Evolutionary conservation across 2,113 vertebrate species (phyloP).

Genomic region (Shinisaurus crocodilurus): DNA sequence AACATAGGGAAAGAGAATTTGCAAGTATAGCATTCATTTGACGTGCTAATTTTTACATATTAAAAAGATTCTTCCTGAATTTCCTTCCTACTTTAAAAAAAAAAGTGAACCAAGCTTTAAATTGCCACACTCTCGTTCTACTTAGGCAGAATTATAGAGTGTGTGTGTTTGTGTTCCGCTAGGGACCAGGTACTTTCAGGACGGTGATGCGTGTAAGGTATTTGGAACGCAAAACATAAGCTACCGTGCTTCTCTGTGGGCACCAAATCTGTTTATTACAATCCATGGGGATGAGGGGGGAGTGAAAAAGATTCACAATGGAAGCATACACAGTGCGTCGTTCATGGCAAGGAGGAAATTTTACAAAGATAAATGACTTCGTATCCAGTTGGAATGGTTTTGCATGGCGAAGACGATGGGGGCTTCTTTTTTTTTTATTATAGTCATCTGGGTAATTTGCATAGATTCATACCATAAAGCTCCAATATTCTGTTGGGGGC

Average conservation of each 20-base stretch:
- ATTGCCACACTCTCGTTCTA: background rate
- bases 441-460: slow-evolving; percentile 58
- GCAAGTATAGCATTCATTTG: background rate
- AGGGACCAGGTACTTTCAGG: slow-evolving; percentile 51
- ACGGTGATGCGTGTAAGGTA: background rate
- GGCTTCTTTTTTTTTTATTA: slow-evolving; percentile 38
- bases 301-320: slow-evolving; percentile 37
- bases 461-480: slow-evolving; percentile 58
- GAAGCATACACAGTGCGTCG: slow-evolving; percentile 27
- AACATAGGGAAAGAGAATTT: background rate
- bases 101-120: background rate
- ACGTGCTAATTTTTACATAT: slow-evolving; percentile 25
- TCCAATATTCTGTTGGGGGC: slow-evolving; percentile 53
- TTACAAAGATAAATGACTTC: slow-evolving; percentile 69
- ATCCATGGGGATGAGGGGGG: slow-evolving; percentile 33
- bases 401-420: slow-evolving; percentile 51
- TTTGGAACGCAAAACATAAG: slow-evolving; percentile 61
- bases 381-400: slow-evolving; percentile 57
- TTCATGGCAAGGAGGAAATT: slow-evolving; percentile 58
- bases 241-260: slow-evolving; percentile 33
- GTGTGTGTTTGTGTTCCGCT: slow-evolving; percentile 44
- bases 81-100: background rate
- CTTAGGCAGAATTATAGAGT: background rate
- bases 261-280: slow-evolving; percentile 59
- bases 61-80: slow-evolving; percentile 14